Evolutionary conservation across 2,797 vertebrate species (phyloP).

Genomic region (Clarias laeviceps): DNA sequence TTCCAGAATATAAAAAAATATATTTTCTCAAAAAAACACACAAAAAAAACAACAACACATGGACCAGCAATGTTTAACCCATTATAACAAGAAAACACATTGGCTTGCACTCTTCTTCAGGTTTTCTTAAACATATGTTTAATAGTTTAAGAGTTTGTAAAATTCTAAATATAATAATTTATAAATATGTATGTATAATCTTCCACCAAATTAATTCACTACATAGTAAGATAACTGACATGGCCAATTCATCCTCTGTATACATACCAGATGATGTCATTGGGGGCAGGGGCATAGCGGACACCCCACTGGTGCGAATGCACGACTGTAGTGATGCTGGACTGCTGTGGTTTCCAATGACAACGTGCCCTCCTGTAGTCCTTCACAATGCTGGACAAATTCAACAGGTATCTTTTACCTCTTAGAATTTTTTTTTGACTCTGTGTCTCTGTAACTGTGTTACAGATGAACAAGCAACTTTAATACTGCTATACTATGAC

Average conservation of each 20-base stretch:
- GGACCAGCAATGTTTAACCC: background rate
- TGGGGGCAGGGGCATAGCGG: constrained; percentile 86
- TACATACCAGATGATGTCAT: constrained; percentile 93
- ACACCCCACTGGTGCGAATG: constrained; percentile 88
- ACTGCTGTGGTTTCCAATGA: constrained; percentile 84
- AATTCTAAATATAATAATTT: no score
- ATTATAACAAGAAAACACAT: background rate
- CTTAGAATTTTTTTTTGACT: background rate
- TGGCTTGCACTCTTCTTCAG: background rate
- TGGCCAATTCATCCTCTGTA: background rate
- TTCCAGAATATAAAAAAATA: background rate
- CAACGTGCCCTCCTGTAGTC: constrained; percentile 82
- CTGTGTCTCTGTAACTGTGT: background rate
- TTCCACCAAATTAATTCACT: background rate
- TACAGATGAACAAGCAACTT: background rate
- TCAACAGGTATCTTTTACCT: constrained; percentile 25
- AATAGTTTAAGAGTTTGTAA: background rate
- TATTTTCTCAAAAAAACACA: background rate
- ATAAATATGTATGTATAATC: background rate
- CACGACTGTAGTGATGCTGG: constrained; percentile 88
- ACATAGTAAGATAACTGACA: background rate
- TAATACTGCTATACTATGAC: background rate
- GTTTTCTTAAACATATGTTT: background rate
- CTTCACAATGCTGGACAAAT: constrained; percentile 82
- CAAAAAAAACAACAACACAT: background rate